These are phyloP conservation scores for Istiophorus platypterus DNA, from an alignment of 2,113 vertebrate genomes.

Conservation along the genomic window DNA sequence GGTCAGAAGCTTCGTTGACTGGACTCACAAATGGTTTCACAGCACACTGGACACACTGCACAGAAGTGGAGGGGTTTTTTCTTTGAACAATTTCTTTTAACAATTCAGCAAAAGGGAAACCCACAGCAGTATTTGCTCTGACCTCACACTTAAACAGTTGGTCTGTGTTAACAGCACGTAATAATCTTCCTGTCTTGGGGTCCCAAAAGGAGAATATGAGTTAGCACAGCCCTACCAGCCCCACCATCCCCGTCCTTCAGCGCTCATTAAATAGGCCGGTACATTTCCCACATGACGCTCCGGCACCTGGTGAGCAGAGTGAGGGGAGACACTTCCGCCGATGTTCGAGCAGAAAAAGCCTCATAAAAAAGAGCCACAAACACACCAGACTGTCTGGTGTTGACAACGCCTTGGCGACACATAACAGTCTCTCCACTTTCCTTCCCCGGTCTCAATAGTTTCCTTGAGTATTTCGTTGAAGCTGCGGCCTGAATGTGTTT, in stretches of 20 bases:
- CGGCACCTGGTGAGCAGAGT: constrained; percentile 59
- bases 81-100: constrained; percentile 19
- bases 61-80: constrained; percentile 11
- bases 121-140: constrained; percentile 55
- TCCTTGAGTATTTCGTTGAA: constrained; percentile 62
- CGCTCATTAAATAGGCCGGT: constrained; percentile 52
- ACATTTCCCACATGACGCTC: constrained; percentile 62
- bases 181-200: constrained; percentile 39
- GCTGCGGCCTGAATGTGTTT: constrained; percentile 64
- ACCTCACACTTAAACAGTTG: constrained; percentile 54
- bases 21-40: constrained; percentile 8
- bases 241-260: constrained; percentile 7
- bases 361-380: constrained; percentile 71
- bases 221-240: constrained; percentile 19
- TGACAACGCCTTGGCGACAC: constrained; percentile 75
- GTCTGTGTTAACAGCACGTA: constrained; percentile 42
- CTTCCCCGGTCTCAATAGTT: constrained; percentile 53
- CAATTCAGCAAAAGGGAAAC: constrained; percentile 29
- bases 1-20: not conserved
- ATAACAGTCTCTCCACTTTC: constrained; percentile 51
- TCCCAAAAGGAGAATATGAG: constrained; percentile 9
- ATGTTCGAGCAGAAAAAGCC: constrained; percentile 40
- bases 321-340: constrained; percentile 69
- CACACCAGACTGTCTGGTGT: constrained; percentile 73
- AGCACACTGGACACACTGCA: not conserved